A percentile compares a stretch with the other conserved stretches of the same genome.
Evolutionary conservation across 2,888 invertebrate genomes (phyloP).

Genomic region (Axea sp.): DNA sequence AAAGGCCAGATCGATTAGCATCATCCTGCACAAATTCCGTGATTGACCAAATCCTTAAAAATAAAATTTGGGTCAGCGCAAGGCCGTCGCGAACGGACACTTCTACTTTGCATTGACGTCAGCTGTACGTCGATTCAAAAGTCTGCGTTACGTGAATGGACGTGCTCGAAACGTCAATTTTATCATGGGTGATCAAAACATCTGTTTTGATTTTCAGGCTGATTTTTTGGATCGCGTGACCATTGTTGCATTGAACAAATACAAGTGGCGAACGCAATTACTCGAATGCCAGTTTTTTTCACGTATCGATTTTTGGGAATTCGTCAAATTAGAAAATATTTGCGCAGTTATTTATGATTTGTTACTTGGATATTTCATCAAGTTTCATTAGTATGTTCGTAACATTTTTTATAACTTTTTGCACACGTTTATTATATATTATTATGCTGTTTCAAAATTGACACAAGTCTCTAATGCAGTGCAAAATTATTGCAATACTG

Average conservation of each 20-base stretch:
- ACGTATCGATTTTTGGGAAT: conserved; percentile 13
- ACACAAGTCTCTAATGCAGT: no score
- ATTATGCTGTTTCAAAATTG: no score
- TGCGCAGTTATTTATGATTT: conserved; percentile 12
- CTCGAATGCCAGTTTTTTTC: conserved; percentile 12
- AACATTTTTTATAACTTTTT: no score
- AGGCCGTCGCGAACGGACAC: conserved; percentile 16
- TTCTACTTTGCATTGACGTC: conserved; percentile 44
- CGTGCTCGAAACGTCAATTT: conserved; percentile 30
- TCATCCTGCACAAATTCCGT: conserved; percentile 13
- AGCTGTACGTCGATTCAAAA: conserved; percentile 30
- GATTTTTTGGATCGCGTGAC: conserved; percentile 43
- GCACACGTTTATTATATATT: no score
- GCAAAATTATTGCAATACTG: no score
- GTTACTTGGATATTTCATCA: no score
- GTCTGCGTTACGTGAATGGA: conserved; percentile 39
- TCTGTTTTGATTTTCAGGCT: conserved; percentile 21
- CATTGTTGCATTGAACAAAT: conserved; percentile 20
- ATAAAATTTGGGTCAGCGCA: conserved; percentile 44
- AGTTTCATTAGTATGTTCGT: no score
- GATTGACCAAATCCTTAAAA: conserved; percentile 9
- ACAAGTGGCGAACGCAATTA: conserved; percentile 7
- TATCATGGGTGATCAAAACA: not conserved
- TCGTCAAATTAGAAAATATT: conserved; percentile 4
- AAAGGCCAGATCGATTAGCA: conserved; percentile 3